Base-by-base conservation (phyloP, 1,140 invertebrate genomes). In the Heliconius nattereri region DNA sequence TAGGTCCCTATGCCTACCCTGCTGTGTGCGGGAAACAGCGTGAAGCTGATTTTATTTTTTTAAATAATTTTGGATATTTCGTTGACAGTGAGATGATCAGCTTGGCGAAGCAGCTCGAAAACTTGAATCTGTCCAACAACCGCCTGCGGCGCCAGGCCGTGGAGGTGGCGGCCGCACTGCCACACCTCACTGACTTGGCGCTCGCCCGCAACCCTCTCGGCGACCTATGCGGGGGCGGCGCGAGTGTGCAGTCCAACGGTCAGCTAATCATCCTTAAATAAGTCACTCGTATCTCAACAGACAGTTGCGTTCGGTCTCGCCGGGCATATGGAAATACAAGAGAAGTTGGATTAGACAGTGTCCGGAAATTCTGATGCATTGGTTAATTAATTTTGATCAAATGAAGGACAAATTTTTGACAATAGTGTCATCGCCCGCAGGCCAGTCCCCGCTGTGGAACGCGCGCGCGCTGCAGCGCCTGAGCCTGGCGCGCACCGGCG, bases 141-240 rank as follows among this genome's bases (percentile, higher is more conserved):
- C 29, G 32, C 20, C 81, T 87, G 49, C 37, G 35, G n/a, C 45
- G 60, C 2, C 60, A 7, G 11, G 81, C 74, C 45, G 52, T 75
- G 75, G 8, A 16, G 74, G 60, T 26, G 37, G 75, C 83, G 54
- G 79, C 45, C 13, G 77, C 80, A 23, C 78, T 83, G 73, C 72
- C 52, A 35, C 37, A 75, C n/a, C 78, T 84, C 13, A 66, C 20
- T 13, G 11, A 26, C 13, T 73, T 86, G 16, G 32, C 37, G 23
- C 80, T 85, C 9, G 40, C 54, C 16, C 32, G 76, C 54, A 86
- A 85, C 54, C 80, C 80, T 37, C 84, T 86, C 40, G 77, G 78
- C 9, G 83, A 84, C 75, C 78, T 85, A 7, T 85, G 84, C 70
- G n/a, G 29, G 19, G 49, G 40, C 49, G 29, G 73, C 66, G 32